phyloP scores from a whole-genome alignment of 2,888 invertebrate species.

The Hemicrepidius hirtus region DNA sequence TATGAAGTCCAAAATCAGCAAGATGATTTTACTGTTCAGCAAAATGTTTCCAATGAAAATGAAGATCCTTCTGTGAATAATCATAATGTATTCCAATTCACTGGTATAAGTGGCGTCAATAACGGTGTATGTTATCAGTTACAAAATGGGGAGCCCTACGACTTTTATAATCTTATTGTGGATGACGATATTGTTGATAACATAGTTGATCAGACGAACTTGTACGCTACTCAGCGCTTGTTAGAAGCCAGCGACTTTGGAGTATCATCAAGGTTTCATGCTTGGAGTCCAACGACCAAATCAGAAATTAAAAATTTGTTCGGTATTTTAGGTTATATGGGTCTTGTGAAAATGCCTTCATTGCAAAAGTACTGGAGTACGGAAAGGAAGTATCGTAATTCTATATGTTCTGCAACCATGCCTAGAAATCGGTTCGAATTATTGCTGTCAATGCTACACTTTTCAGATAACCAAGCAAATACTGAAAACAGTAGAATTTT shows the following conservation, averaged over 20 bases:
- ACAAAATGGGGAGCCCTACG: background rate
- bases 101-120: too few species aligned
- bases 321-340: constrained; percentile 56
- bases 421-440: constrained; percentile 51
- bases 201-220: constrained; percentile 10
- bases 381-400: constrained; percentile 41
- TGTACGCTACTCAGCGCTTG: constrained; percentile 16
- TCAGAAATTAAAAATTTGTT: constrained; percentile 54
- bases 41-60: too few species aligned
- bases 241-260: background rate
- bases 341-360: too few species aligned
- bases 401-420: constrained; percentile 39
- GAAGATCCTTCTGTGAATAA: too few species aligned
- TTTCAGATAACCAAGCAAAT: constrained; percentile 45
- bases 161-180: background rate
- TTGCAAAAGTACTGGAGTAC: constrained; percentile 54
- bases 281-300: constrained; percentile 18
- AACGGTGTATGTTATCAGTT: too few species aligned
- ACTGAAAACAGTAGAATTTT: constrained; percentile 31
- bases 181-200: constrained; percentile 2
- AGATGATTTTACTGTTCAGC: background rate
- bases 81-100: background rate
- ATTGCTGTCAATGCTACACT: constrained; percentile 45
- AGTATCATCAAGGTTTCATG: constrained; percentile 16
- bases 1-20: background rate